Base-by-base conservation (phyloP, 2,888 invertebrate genomes). In the Matsumyia berberina region DNA sequence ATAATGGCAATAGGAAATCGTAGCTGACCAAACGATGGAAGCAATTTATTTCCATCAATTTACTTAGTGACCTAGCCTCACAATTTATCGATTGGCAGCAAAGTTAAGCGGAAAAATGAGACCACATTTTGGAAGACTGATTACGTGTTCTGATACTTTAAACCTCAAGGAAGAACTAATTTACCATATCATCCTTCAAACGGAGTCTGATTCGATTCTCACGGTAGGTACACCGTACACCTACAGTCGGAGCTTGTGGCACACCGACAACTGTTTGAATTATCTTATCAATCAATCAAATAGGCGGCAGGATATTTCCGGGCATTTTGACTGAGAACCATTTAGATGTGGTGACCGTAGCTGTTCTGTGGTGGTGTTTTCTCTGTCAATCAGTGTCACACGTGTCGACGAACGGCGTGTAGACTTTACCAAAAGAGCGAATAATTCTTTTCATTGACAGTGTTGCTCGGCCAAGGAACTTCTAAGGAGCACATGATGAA, bases 201-300 rank as follows among this genome's bases (percentile, higher is more conserved):
- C 12, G 1, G 0, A 24, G 0, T 17, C 33, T 17, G 5, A 33
- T 51, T 51, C 31, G 29, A 31, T 31, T 53, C 31, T 0, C 53
- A 15, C 15, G 8, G 15, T 31, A 53, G 1, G 1, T n/a, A n/a
- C n/a, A n/a, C n/a, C n/a, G 8, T 11, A 8, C 1, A 15, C 1
- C 24, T 24, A 3, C 24, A 3, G 31, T 31, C 29, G n/a, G 29
- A 44, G 24, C 4, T 24, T 24, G 24, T 24, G 24, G 24, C 24
- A 17, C 44, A 8, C 24, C 19, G 33, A 5, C 6, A 29, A 31
- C 29, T 29, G 46, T 19, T 58, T 42, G 60, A 72, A 33, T 72
- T 35, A 62, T 72, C 72, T 39, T 24, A 62, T 72, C 72, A 72
- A 72, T 72, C 72, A 72, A 51, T 66, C 66, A 66, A 51, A 24